Base-by-base conservation (phyloP, 2,797 vertebrate species). In the Lutjanus argentimaculatus region DNA sequence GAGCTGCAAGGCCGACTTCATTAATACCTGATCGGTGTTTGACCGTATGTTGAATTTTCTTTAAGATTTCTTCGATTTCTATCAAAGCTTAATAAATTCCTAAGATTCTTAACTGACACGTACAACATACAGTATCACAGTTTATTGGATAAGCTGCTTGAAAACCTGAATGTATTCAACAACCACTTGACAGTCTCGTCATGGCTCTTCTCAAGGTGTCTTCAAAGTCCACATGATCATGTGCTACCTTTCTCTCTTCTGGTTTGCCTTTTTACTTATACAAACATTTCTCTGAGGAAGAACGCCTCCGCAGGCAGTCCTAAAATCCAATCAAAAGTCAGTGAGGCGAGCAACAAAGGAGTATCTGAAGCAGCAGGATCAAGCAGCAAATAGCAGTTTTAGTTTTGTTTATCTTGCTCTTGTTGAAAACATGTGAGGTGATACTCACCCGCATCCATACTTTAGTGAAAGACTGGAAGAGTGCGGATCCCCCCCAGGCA, bases 231-330 rank as follows among this genome's bases (percentile, higher is more conserved):
- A 45, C 16, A 12, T 15, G 12, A 25, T n/a, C 14, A 6, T 1
- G 6, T 22, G n/a, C 43, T 10, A 3, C 19, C 30, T 25, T 16
- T 6, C 12, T 57, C n/a, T 65, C 16, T 16, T 64, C 17, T 45
- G 75, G 53, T 52, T 43, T 14, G 2, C 7, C n/a, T 7, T 22
- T 67, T 51, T 8, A 40, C 8, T 15, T 42, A 36, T 10, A 46
- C 63, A 72, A 67, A 55, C 59, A 43, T 77, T 43, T 48, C 12
- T 36, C 12, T 36, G 58, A 75, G 21, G 76, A 43, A 21, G 21
- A 67, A 25, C 17, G 19, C 21, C 25, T 73, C 45, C 22, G 48
- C 17, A 70, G 45, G 15, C 19, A 36, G 17, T 46, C 8, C 52
- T 14, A n/a, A 22, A 72, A 3, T 68, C 22, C 63, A n/a, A 12